Evolutionary conservation across 2,888 invertebrate species (phyloP).

Genomic region (Eupeodes luniger): DNA sequence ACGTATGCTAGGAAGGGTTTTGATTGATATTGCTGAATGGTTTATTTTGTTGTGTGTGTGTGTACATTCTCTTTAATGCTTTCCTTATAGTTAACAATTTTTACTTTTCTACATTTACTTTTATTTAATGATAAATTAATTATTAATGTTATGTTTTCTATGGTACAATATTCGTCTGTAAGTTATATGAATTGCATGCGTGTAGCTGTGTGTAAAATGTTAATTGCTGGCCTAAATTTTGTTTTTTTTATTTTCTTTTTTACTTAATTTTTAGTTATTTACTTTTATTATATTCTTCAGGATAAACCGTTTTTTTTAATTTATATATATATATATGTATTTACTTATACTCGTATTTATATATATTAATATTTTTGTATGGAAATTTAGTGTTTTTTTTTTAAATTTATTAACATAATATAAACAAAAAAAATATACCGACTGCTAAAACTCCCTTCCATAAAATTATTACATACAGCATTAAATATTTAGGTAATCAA

Average conservation of each 20-base stretch:
- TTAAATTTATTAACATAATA: constrained; percentile 56
- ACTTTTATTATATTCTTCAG: constrained; percentile 34
- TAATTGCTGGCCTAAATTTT: constrained; percentile 44
- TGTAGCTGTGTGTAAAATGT: constrained; percentile 49
- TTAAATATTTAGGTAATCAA: neutral
- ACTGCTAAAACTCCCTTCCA: constrained; percentile 58
- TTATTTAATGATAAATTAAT: constrained; percentile 52
- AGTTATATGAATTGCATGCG: constrained; percentile 36
- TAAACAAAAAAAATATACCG: constrained; percentile 35
- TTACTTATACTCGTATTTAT: constrained; percentile 19
- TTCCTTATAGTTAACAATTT: constrained; percentile 63
- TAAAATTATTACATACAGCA: constrained; percentile 5
- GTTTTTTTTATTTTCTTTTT: constrained; percentile 4
- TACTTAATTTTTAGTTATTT: neutral
- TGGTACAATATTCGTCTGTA: constrained; percentile 55
- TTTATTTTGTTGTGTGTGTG: constrained; percentile 36
- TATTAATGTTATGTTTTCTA: constrained; percentile 43
- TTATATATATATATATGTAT: too few species aligned
- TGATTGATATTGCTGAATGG: constrained; percentile 45
- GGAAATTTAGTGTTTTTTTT: constrained; percentile 41
- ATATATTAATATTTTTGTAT: constrained; percentile 8
- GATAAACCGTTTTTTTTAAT: constrained; percentile 55
- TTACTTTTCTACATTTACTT: constrained; percentile 46
- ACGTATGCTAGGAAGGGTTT: constrained; percentile 37
- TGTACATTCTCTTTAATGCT: constrained; percentile 58